These are phyloP conservation scores for Emydura subglobosa DNA, from an alignment of 2,113 vertebrate species.

Conservation along the genomic window DNA sequence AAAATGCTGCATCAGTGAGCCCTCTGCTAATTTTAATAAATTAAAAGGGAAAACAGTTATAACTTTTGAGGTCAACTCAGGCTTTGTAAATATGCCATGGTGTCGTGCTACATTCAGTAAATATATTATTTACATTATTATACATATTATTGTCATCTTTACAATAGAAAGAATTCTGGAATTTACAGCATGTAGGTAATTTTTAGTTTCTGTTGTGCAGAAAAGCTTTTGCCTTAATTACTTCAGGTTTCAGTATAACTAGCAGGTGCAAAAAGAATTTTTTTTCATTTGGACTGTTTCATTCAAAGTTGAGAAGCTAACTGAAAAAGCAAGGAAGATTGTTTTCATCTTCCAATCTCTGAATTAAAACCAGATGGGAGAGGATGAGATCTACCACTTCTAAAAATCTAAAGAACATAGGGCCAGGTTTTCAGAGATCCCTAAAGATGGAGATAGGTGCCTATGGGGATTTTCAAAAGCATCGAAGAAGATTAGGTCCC, in stretches of 20 bases:
- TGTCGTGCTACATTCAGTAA: not conserved
- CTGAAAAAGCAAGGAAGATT: not conserved
- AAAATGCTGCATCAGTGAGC: not conserved
- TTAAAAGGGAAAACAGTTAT: not conserved
- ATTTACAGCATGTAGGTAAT: not conserved
- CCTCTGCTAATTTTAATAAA: not conserved
- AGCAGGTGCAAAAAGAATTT: not conserved
- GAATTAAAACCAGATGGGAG: not conserved
- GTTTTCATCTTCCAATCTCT: slow-evolving; percentile 7
- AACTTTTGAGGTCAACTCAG: not conserved
- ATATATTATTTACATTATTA: not conserved
- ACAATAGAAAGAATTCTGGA: not conserved
- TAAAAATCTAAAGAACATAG: not conserved
- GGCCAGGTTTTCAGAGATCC: not conserved
- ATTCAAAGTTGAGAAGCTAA: slow-evolving; percentile 33
- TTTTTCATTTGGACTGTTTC: not conserved
- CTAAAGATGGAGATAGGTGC: too few relatives aligned
- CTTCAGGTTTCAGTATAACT: not conserved
- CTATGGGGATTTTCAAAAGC: not conserved
- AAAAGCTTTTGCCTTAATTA: not conserved
- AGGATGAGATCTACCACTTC: not conserved
- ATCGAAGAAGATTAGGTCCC: not conserved
- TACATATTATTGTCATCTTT: not conserved
- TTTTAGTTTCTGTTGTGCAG: not conserved
- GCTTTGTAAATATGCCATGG: not conserved